These are phyloP conservation scores for Salminus brasiliensis DNA, from an alignment of 2,113 vertebrate species.

Conservation along the genomic window DNA sequence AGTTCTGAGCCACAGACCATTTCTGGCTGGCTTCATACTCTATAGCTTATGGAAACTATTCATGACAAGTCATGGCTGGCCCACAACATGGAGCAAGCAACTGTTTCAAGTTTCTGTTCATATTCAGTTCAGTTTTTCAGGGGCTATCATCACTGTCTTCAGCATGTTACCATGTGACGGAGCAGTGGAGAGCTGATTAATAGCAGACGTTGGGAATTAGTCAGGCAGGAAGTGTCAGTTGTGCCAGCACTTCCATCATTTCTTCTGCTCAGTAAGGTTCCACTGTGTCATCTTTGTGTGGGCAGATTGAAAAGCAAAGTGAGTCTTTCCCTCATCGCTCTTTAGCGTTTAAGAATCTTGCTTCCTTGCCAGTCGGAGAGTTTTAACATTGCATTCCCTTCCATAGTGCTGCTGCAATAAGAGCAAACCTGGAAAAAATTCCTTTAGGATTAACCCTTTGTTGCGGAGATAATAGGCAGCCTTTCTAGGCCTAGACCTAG, in stretches of 20 bases:
- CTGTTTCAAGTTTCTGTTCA: conserved; percentile 24
- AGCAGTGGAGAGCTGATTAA: conserved; percentile 58
- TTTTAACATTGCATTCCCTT: background rate
- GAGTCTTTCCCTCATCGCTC: conserved; percentile 25
- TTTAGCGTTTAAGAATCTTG: conserved; percentile 15
- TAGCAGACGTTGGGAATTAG: conserved; percentile 53
- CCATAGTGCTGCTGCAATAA: background rate
- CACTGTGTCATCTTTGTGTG: conserved; percentile 14
- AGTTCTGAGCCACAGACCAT: background rate
- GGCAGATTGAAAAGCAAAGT: conserved; percentile 2
- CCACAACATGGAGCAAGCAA: background rate
- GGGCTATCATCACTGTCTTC: conserved; percentile 38
- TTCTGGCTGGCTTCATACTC: background rate
- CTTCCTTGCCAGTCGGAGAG: conserved; percentile 21
- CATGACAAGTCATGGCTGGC: background rate
- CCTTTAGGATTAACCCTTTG: background rate
- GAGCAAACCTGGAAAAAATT: too few relatives aligned
- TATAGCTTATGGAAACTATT: background rate
- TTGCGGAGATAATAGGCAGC: background rate
- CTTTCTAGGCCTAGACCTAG: background rate
- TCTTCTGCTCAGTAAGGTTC: conserved; percentile 27
- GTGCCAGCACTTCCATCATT: conserved; percentile 42
- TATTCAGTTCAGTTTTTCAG: background rate
- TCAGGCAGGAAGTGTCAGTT: conserved; percentile 44
- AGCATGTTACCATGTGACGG: background rate